Evolutionary conservation across 2,888 invertebrate species (phyloP).

Genomic region (Trachelus troglodyta): DNA sequence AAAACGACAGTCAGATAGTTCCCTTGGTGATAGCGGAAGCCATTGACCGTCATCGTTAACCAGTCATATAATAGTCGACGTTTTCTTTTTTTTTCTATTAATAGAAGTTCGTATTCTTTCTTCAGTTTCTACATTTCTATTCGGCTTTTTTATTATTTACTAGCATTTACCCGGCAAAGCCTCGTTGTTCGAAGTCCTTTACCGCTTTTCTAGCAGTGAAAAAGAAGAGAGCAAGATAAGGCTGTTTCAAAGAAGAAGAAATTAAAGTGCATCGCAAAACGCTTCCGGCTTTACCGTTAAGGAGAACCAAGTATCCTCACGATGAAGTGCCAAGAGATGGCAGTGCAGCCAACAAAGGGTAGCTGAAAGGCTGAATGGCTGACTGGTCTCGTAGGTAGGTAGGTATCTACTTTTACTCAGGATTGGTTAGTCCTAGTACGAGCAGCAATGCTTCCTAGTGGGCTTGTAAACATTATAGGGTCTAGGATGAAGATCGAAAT

Average conservation of each 20-base stretch:
- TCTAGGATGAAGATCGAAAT: background rate
- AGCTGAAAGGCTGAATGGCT: background rate
- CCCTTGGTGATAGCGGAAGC: background rate
- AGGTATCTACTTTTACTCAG: background rate
- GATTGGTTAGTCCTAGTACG: background rate
- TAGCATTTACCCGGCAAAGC: background rate
- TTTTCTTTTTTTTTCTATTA: background rate
- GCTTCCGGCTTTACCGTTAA: slow-evolving; percentile 6
- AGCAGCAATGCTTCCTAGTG: background rate
- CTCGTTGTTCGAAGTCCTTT: background rate
- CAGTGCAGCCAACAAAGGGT: slow-evolving; percentile 2
- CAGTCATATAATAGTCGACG: background rate
- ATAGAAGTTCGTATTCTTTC: background rate
- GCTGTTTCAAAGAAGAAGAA: background rate
- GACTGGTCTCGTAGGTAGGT: background rate
- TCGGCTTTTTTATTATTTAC: background rate
- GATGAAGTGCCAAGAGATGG: slow-evolving; percentile 4
- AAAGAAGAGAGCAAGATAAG: background rate
- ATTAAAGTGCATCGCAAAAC: background rate
- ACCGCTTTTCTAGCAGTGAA: background rate
- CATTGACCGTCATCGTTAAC: background rate
- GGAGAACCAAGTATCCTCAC: background rate
- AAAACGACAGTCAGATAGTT: background rate
- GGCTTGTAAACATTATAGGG: background rate
- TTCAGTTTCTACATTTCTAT: background rate